These are phyloP conservation scores for Taenioides sp. DNA, from an alignment of 2,797 vertebrate genomes.

Conservation along the genomic window DNA sequence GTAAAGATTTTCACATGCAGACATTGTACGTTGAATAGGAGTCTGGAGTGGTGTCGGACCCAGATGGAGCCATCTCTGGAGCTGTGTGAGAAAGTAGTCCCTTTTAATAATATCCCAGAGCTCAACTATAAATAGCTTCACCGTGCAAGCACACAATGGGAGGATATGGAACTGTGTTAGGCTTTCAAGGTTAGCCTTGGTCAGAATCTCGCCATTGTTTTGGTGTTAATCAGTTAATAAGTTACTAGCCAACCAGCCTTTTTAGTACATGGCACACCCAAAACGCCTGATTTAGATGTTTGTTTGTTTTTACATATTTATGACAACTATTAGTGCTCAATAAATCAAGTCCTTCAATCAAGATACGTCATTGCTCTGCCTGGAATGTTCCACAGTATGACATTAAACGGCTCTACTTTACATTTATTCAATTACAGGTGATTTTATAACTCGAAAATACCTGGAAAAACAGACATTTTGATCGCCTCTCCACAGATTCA, in stretches of 20 bases:
- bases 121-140: constrained; percentile 65
- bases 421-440: too few relatives aligned
- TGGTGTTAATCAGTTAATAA: constrained; percentile 34
- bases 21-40: constrained; percentile 24
- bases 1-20: background rate
- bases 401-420: too few relatives aligned
- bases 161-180: constrained; percentile 63
- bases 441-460: too few relatives aligned
- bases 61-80: constrained; percentile 19
- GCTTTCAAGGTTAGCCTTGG: constrained; percentile 60
- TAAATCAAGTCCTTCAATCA: too few relatives aligned
- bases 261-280: too few relatives aligned
- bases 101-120: constrained; percentile 60
- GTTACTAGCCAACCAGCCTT: constrained; percentile 30
- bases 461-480: too few relatives aligned
- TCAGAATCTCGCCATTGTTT: constrained; percentile 55
- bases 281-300: background rate
- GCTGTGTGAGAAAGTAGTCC: constrained; percentile 50
- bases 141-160: constrained; percentile 58
- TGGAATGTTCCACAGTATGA: too few relatives aligned
- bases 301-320: too few relatives aligned
- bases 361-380: too few relatives aligned
- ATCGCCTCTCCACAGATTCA: too few relatives aligned
- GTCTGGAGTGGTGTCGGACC: constrained; percentile 23
- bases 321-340: too few relatives aligned